A percentile compares a stretch with the other conserved stretches of the same genome.
phyloP scores from a whole-genome alignment of 35 echinoderm and acorn worm genomes.

The Hemicentrotus pulcherrimus region DNA sequence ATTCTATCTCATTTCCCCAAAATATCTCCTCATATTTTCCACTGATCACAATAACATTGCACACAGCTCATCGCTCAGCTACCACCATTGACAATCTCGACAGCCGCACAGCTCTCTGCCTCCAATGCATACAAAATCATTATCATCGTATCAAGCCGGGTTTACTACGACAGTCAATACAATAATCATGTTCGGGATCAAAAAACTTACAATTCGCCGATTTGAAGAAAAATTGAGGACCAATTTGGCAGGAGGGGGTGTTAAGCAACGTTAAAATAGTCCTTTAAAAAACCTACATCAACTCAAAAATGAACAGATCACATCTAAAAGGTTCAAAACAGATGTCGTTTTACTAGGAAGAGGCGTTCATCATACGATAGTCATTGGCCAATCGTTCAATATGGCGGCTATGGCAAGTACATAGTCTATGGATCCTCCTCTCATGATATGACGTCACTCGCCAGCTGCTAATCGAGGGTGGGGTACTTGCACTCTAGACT shows the following conservation, averaged over 20 bases:
- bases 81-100: background rate
- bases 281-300: background rate
- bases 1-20: too few species aligned
- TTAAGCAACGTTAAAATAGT: background rate
- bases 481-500: background rate
- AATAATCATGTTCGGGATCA: background rate
- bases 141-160: too few species aligned
- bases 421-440: slow-evolving; percentile 15
- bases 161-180: background rate
- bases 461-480: background rate
- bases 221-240: background rate
- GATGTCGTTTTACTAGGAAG: background rate
- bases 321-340: background rate
- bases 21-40: too few species aligned
- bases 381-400: slow-evolving; percentile 17
- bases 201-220: background rate
- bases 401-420: background rate
- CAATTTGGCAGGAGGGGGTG: background rate
- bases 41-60: too few species aligned
- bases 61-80: too few species aligned
- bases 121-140: background rate
- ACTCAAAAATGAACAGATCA: background rate
- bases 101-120: background rate
- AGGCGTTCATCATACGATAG: background rate
- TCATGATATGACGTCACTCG: background rate